Evolutionary conservation across 2,888 invertebrate species (phyloP), one percentile per base, ranked within the genome.

Genomic region (Graphium colonna): DNA sequence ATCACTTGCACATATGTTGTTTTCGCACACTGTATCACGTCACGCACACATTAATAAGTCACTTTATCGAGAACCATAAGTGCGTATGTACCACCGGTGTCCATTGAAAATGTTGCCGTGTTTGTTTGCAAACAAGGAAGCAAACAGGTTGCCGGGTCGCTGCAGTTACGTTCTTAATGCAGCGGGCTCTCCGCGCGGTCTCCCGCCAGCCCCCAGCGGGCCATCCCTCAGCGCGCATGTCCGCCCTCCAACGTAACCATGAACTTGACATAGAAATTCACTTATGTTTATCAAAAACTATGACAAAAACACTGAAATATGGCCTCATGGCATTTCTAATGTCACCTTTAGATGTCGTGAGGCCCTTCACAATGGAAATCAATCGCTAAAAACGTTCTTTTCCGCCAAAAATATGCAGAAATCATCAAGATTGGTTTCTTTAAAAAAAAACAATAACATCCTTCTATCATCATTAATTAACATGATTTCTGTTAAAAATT

Each of bases 211-310:
- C 39, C 26, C 26, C 40, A 1, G n/a, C 9, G 12, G 28, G 12
- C 7, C 12, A 5, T 15, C n/a, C 8, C 16, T 8, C 28, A 15
- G 10, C 28, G 48, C 48, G 48, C 40, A 48, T 48, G 40, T 12
- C 48, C 39, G 40, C 21, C 40, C 48, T 16, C 17, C 1, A 15
- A 31, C 28, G 7, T 31, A 28, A 28, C 40, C 15, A 17, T 48
- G 40, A 41, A 48, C 46, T 46, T 46, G 46, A 46, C 18, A 46
- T 18, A 46, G 7, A 12, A 18, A 46, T 0, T 13, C 1, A 0
- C 7, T 12, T 8, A 12, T 12, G 17, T 18, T 36, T 17, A 12
- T 18, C 8, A 38, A 38, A 46, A 46, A 36, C 1, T 2, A 3
- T 10, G 2, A 4, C 1, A 18, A 42, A 42, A 12, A 12, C 42